Evolutionary conservation across 2,113 vertebrate species (phyloP), one percentile per base, ranked within the genome.

Genomic region (Dasyornis broadbenti): DNA sequence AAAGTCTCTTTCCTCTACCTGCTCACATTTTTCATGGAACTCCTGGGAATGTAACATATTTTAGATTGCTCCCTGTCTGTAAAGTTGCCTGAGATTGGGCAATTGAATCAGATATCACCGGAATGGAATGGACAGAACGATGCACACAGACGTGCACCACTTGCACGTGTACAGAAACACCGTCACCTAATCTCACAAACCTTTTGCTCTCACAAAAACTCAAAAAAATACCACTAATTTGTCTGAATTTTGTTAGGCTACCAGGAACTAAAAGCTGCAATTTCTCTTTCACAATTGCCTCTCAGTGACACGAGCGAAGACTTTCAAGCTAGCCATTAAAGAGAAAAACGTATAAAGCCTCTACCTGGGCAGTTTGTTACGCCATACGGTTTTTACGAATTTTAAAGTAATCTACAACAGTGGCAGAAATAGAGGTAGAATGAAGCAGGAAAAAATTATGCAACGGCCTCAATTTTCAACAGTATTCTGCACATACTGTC

Each of bases 261-360:
- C 54, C 85, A 94, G 83, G 91, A 97, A 93, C 47, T 39, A 84
- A 83, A 30, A 90, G 60, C 42, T 78, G 66, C 19, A 69, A 81
- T 73, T 97, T 96, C 68, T 95, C 89, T 96, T 57, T 42, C 71
- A 80, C 56, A 95, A 76, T 83, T 94, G 22, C 59, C 78, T 96
- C 96, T 90, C 28, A 83, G 65, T 94, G 95, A 90, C 39, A 77
- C 31, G 94, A 80, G n/a, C 44, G 83, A 91, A 92, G 88, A 95
- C 60, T 91, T 97, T 88, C 70, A 92, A 96, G 81, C 42, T 52
- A 96, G 71, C 59, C 82, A 87, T 70, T 95, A 86, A 82, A 86
- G 93, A 57, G 63, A 88, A 72, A 97, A 95, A 86, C 21, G 7
- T 92, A 56, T 72, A 72, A 94, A 94, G 64, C 40, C 66, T 87